Evolutionary conservation across 2,888 invertebrate species (phyloP).

Genomic region (Suillia variegata): DNA sequence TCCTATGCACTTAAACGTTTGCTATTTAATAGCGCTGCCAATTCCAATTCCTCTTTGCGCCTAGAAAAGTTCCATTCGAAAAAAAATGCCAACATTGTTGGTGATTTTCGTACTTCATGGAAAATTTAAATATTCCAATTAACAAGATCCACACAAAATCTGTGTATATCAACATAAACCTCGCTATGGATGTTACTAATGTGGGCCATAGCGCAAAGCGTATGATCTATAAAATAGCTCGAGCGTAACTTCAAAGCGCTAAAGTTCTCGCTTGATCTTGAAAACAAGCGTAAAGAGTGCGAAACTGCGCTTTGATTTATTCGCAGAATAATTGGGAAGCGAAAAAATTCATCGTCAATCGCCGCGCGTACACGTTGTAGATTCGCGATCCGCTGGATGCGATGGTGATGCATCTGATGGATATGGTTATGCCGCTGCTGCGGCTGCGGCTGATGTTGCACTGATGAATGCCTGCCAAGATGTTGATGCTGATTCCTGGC

Average conservation of each 20-base stretch:
- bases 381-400: neutral
- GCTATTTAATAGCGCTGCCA: too few relatives aligned
- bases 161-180: too few relatives aligned
- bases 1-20: too few relatives aligned
- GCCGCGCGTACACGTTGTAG: slow-evolving; percentile 14
- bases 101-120: too few relatives aligned
- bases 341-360: slow-evolving; percentile 4
- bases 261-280: slow-evolving; percentile 28
- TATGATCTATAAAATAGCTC: neutral
- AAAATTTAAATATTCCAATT: too few relatives aligned
- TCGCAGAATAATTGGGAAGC: slow-evolving; percentile 31
- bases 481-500: neutral
- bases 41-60: too few relatives aligned
- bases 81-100: too few relatives aligned
- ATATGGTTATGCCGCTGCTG: neutral
- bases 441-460: neutral
- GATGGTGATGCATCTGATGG: neutral
- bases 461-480: neutral
- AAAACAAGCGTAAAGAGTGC: slow-evolving; percentile 27
- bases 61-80: too few relatives aligned
- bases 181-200: too few relatives aligned
- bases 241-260: slow-evolving; percentile 32
- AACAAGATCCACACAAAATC: too few relatives aligned
- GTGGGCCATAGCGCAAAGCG: too few relatives aligned
- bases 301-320: slow-evolving; percentile 31